phyloP scores from a whole-genome alignment of 2,113 vertebrate genomes.

The Pygoscelis adeliae region DNA sequence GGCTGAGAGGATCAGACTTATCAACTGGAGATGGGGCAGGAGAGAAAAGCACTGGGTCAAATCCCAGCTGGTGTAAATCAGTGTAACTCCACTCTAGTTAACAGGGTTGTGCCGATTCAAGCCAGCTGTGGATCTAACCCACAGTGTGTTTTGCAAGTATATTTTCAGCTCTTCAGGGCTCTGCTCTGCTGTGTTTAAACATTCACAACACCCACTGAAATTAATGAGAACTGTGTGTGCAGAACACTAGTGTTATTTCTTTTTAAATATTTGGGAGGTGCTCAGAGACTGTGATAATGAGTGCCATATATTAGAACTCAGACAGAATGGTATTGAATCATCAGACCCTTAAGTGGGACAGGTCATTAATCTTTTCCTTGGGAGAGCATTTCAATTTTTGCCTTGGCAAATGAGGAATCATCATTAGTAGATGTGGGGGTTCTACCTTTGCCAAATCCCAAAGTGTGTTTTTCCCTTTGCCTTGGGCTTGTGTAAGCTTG shows the following conservation, averaged over 20 bases:
- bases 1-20: neutral
- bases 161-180: slow-evolving; percentile 52
- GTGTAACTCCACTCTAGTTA: neutral
- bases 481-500: slow-evolving; percentile 70
- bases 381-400: slow-evolving; percentile 49
- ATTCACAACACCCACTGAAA: slow-evolving; percentile 50
- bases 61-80: neutral
- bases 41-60: neutral
- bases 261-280: slow-evolving; percentile 61
- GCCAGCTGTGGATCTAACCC: slow-evolving; percentile 19
- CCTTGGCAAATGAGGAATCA: slow-evolving; percentile 52
- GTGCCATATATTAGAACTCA: slow-evolving; percentile 36
- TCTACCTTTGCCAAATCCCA: slow-evolving; percentile 53
- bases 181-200: slow-evolving; percentile 27
- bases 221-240: slow-evolving; percentile 49
- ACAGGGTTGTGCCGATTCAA: neutral
- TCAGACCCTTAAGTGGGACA: slow-evolving; percentile 40
- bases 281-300: slow-evolving; percentile 37
- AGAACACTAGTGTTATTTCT: slow-evolving; percentile 36
- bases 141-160: slow-evolving; percentile 53
- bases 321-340: slow-evolving; percentile 36
- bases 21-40: neutral
- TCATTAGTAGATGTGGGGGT: slow-evolving; percentile 49
- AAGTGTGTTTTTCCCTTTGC: slow-evolving; percentile 67
- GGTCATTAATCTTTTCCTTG: slow-evolving; percentile 46